Percentiles rank a stretch among this genome's conserved stretches.
Evolutionary conservation across 2,888 invertebrate genomes (phyloP).

Genomic region (Hydroisotoma schaefferi): DNA sequence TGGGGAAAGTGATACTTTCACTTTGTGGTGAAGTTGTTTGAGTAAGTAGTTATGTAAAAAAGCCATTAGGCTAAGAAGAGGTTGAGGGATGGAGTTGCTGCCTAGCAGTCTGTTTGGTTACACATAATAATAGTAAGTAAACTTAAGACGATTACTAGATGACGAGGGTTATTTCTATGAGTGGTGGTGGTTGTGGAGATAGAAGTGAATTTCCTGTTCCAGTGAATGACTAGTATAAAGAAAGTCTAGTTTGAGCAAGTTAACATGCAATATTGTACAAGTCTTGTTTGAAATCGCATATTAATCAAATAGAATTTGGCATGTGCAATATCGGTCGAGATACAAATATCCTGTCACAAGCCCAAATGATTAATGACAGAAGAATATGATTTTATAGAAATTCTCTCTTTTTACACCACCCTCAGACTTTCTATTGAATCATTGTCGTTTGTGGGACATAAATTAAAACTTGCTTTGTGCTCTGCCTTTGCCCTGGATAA

Average conservation of each 20-base stretch:
- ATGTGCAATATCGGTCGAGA: slow-evolving; percentile 50
- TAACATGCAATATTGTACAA: background rate
- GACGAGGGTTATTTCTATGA: too few species aligned
- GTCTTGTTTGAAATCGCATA: slow-evolving; percentile 47
- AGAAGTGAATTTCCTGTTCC: slow-evolving; percentile 11
- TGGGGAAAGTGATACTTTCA: too few species aligned
- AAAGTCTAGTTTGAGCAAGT: background rate
- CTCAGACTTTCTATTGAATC: slow-evolving; percentile 49
- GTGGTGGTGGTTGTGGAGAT: background rate
- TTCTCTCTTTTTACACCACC: slow-evolving; percentile 49
- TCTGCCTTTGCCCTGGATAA: slow-evolving; percentile 45
- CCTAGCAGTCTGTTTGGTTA: too few species aligned
- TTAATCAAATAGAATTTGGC: slow-evolving; percentile 50
- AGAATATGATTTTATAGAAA: slow-evolving; percentile 50
- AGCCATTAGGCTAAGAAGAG: too few species aligned
- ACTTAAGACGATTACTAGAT: too few species aligned
- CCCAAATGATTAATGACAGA: slow-evolving; percentile 49
- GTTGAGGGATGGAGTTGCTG: too few species aligned
- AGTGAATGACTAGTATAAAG: slow-evolving; percentile 4
- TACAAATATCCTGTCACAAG: slow-evolving; percentile 50
- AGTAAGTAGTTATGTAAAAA: too few species aligned
- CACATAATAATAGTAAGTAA: too few species aligned
- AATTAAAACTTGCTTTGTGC: slow-evolving; percentile 50
- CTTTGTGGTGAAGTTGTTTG: too few species aligned
- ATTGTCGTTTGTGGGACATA: slow-evolving; percentile 49